phyloP scores from a whole-genome alignment of 35 echinoderm and acorn worm genomes.

The Ptychodera flava region DNA sequence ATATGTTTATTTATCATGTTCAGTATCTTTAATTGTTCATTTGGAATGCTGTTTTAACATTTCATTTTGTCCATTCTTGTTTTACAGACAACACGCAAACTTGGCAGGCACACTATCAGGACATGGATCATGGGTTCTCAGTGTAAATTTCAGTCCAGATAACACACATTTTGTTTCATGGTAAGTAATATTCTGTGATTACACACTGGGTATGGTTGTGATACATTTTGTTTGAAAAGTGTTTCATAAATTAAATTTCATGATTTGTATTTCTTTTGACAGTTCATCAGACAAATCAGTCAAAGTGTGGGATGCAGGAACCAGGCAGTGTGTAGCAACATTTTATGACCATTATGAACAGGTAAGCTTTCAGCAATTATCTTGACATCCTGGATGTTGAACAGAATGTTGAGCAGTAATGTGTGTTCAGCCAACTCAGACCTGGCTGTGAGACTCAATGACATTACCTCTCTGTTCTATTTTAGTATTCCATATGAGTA shows the following conservation, averaged over 20 bases:
- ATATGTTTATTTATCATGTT: too few species aligned
- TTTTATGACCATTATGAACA: slow-evolving; percentile 98
- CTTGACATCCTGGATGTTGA: too few species aligned
- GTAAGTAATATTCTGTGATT: slow-evolving; percentile 42
- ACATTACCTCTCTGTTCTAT: too few species aligned
- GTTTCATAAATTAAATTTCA: background rate
- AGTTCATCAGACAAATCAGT: slow-evolving; percentile 98
- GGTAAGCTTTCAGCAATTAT: slow-evolving; percentile 40
- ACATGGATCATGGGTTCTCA: slow-evolving; percentile 78
- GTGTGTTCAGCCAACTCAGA: too few species aligned
- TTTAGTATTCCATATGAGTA: too few species aligned
- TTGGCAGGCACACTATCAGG: slow-evolving; percentile 80
- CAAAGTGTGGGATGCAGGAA: slow-evolving; percentile 85
- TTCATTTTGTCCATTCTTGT: too few species aligned
- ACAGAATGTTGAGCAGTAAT: too few species aligned
- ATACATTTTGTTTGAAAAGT: too few species aligned
- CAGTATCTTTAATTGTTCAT: too few species aligned
- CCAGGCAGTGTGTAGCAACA: slow-evolving; percentile 93
- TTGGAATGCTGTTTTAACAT: too few species aligned
- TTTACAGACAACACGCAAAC: slow-evolving; percentile 94
- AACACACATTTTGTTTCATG: slow-evolving; percentile 95
- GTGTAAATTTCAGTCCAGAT: slow-evolving; percentile 96
- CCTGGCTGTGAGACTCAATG: too few species aligned
- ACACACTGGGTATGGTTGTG: too few species aligned
- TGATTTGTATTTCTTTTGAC: background rate